phyloP scores from a whole-genome alignment of 1,140 invertebrate genomes.

The Pseudomyrmex flavicornis region DNA sequence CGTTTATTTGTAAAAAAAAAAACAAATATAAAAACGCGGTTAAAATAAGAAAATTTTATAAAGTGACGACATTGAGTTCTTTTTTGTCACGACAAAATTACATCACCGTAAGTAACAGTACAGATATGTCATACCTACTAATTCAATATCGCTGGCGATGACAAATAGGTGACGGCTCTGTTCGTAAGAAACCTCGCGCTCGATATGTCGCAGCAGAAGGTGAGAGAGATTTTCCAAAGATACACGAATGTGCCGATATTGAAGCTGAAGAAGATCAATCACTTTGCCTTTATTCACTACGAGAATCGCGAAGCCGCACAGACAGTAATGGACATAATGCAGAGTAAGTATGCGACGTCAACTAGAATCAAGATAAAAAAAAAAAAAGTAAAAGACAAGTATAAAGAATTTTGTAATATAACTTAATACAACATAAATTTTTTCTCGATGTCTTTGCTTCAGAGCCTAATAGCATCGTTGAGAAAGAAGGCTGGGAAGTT shows the following conservation, averaged over 20 bases:
- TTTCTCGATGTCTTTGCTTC: constrained; percentile 1
- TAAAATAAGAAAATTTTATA: not conserved
- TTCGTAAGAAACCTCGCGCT: constrained; percentile 81
- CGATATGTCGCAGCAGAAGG: constrained; percentile 77
- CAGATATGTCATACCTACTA: constrained; percentile 17
- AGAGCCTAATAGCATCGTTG: constrained; percentile 76
- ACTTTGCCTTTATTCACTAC: constrained; percentile 84
- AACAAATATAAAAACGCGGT: not conserved
- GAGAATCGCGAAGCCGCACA: constrained; percentile 79
- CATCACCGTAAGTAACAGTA: not conserved
- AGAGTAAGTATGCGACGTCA: constrained; percentile 72
- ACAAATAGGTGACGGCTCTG: constrained; percentile 79
- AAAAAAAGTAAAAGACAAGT: not conserved
- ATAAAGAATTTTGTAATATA: too few relatives aligned
- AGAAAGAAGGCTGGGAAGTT: constrained; percentile 80
- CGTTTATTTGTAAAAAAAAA: not conserved
- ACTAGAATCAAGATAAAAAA: not conserved
- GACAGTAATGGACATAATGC: constrained; percentile 78
- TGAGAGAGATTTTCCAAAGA: constrained; percentile 80
- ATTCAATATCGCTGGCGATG: constrained; percentile 33
- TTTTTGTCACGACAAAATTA: not conserved
- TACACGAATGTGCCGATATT: constrained; percentile 79
- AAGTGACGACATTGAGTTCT: not conserved
- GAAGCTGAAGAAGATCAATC: constrained; percentile 84
- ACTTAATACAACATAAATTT: not conserved